Evolutionary conservation across 2,113 vertebrate species (phyloP).

Genomic region (Leucopsar rothschildi): DNA sequence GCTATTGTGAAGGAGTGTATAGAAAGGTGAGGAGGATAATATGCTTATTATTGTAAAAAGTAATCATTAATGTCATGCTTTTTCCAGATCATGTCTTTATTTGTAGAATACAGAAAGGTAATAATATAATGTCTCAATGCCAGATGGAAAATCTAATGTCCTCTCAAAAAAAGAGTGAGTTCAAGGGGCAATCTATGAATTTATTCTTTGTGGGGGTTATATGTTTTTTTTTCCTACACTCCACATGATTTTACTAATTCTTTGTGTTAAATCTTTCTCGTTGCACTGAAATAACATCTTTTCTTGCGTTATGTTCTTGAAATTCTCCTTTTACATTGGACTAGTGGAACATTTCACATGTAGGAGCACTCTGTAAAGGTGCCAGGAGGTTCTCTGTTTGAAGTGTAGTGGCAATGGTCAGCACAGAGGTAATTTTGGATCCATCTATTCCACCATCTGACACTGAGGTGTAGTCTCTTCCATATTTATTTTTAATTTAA

Average conservation of each 20-base stretch:
- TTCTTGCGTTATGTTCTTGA: neutral
- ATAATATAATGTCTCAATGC: conserved; percentile 18
- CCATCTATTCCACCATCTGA: neutral
- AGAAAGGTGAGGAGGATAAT: conserved; percentile 81
- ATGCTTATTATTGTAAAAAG: conserved; percentile 33
- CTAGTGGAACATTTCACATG: neutral
- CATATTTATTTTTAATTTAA: neutral
- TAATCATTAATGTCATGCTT: neutral
- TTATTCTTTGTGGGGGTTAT: neutral
- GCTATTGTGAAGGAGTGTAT: conserved; percentile 96
- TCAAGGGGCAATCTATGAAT: neutral
- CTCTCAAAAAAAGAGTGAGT: conserved; percentile 21
- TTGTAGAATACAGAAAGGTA: neutral
- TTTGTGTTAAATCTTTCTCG: conserved; percentile 4
- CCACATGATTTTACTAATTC: neutral
- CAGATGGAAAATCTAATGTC: conserved; percentile 19
- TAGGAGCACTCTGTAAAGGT: neutral
- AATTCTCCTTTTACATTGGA: neutral
- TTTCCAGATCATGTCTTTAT: conserved; percentile 25
- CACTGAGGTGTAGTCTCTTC: neutral
- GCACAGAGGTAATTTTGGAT: neutral
- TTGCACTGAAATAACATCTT: neutral
- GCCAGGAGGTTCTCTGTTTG: neutral
- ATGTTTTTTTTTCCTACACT: neutral
- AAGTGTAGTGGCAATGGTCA: neutral